Percentiles rank a stretch among this genome's conserved stretches.
These are phyloP conservation scores for Cephus sareptanus DNA, from an alignment of 2,888 invertebrate species.

Conservation along the genomic window DNA sequence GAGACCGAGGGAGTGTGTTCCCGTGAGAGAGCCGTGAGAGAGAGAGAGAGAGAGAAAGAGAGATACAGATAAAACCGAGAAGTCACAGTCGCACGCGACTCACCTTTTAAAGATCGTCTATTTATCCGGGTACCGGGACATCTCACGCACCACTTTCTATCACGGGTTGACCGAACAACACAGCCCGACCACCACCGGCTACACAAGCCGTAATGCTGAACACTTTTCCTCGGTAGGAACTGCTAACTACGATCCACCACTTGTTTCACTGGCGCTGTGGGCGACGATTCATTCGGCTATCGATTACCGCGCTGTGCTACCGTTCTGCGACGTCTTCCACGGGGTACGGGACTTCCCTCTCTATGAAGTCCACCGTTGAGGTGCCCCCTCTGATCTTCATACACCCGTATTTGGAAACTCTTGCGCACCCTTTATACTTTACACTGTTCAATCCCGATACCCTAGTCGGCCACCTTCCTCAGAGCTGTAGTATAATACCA, in stretches of 20 bases:
- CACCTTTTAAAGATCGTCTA: slow-evolving; percentile 1
- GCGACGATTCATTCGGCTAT: slow-evolving; percentile 56
- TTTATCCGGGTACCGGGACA: not conserved
- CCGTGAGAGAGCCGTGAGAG: not conserved
- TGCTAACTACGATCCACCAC: slow-evolving; percentile 50
- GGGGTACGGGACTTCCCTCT: not conserved
- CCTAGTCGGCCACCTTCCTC: not conserved
- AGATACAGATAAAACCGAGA: not conserved
- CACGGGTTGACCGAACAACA: not conserved
- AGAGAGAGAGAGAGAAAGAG: too few relatives aligned
- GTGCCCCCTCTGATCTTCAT: not conserved
- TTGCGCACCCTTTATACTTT: not conserved
- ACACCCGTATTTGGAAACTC: not conserved
- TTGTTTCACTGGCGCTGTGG: slow-evolving; percentile 62
- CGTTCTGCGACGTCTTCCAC: slow-evolving; percentile 13
- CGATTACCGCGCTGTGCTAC: slow-evolving; percentile 44
- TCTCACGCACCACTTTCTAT: not conserved
- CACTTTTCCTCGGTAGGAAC: not conserved
- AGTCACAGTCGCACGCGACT: slow-evolving; percentile 1
- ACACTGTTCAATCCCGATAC: not conserved
- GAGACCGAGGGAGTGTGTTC: not conserved
- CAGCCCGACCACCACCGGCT: not conserved
- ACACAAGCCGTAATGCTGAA: not conserved
- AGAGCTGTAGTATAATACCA: not conserved
- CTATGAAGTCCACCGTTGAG: not conserved